phyloP scores from a whole-genome alignment of 2,113 vertebrate species.

The Eptatretus burgeri region DNA sequence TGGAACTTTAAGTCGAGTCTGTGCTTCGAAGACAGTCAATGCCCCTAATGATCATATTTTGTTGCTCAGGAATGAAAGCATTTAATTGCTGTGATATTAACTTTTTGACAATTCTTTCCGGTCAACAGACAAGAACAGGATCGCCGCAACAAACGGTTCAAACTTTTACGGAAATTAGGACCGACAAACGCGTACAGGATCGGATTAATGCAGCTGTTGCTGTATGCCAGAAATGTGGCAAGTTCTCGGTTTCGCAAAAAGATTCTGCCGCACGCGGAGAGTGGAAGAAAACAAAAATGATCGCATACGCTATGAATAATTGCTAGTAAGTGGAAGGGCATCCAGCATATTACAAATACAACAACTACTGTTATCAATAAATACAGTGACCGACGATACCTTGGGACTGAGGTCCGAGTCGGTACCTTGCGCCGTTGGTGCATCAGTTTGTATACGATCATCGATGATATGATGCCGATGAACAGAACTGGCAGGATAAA shows the following conservation, averaged over 20 bases:
- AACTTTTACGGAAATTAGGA: constrained; percentile 22
- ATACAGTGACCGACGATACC: background rate
- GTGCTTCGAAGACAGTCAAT: too few relatives aligned
- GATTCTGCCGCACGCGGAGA: too few relatives aligned
- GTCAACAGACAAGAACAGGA: too few relatives aligned
- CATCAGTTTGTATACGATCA: constrained; percentile 14
- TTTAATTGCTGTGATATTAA: too few relatives aligned
- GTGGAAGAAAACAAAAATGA: background rate
- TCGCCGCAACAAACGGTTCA: constrained; percentile 2
- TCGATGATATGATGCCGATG: constrained; percentile 22
- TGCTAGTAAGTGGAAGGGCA: constrained; percentile 18
- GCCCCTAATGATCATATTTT: too few relatives aligned
- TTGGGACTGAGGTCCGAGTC: background rate
- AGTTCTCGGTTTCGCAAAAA: constrained; percentile 8
- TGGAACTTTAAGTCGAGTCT: too few relatives aligned
- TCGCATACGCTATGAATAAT: background rate
- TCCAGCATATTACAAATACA: constrained; percentile 20
- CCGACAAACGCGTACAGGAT: constrained; percentile 33
- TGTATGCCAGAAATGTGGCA: constrained; percentile 18
- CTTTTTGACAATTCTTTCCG: too few relatives aligned
- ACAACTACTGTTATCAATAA: constrained; percentile 15
- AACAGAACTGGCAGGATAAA: constrained; percentile 30
- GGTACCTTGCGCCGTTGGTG: background rate
- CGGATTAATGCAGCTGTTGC: constrained; percentile 40
- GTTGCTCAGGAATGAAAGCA: too few relatives aligned